Conservation (phyloP, 2,113 vertebrate genomes). For the Coreoperca whiteheadi region DNA sequence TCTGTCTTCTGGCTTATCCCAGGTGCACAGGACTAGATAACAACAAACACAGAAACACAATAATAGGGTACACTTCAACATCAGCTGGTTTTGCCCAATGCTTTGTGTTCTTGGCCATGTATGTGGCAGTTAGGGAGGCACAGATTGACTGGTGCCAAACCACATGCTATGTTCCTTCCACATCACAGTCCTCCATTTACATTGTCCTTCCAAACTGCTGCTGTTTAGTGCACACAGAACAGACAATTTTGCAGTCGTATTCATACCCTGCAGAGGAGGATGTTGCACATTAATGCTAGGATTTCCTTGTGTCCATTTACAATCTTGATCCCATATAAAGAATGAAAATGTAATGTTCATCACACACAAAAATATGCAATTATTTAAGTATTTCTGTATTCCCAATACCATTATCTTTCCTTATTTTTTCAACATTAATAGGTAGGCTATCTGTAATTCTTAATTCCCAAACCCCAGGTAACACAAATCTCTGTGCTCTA, state of each 20-base stretch:
- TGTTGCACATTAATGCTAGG: slow-evolving; percentile 26
- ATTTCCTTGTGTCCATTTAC: slow-evolving; percentile 22
- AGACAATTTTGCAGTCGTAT: slow-evolving; percentile 5
- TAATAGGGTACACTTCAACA: slow-evolving; percentile 65
- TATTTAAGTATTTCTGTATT: slow-evolving; percentile 8
- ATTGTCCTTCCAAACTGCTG: slow-evolving; percentile 54
- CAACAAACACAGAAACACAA: slow-evolving; percentile 56
- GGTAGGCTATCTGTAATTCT: neutral
- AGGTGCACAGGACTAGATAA: slow-evolving; percentile 61
- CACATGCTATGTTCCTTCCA: slow-evolving; percentile 59
- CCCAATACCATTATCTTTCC: neutral
- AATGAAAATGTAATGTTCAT: slow-evolving; percentile 8
- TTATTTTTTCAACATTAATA: neutral
- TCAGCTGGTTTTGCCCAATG: slow-evolving; percentile 55
- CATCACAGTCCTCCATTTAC: slow-evolving; percentile 71
- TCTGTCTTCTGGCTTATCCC: slow-evolving; percentile 37
- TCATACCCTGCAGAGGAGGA: slow-evolving; percentile 29
- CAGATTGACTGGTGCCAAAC: slow-evolving; percentile 67
- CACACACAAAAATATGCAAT: neutral
- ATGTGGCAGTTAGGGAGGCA: slow-evolving; percentile 58
- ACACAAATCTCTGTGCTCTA: too few relatives aligned
- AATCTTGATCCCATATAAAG: slow-evolving; percentile 8
- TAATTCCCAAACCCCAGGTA: too few relatives aligned
- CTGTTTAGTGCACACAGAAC: slow-evolving; percentile 41
- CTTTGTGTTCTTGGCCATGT: slow-evolving; percentile 61